Percentiles rank a stretch among this genome's conserved stretches.
Conservation (phyloP, 2,888 invertebrate species). For the Spilosoma lubricipeda region DNA sequence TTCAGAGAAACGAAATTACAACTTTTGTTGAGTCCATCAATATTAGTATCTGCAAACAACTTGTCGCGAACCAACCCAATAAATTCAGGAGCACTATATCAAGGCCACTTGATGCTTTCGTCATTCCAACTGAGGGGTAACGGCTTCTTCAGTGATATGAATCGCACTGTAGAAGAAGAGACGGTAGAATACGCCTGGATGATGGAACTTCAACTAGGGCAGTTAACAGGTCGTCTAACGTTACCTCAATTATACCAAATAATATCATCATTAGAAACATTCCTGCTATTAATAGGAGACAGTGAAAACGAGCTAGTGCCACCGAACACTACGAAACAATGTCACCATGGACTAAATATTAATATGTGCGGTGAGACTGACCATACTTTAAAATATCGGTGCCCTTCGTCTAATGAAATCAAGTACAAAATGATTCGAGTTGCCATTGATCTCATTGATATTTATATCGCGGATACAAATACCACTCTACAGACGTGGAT, state of each 20-base stretch:
- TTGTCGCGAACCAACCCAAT: constrained; percentile 87
- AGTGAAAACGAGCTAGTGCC: constrained; percentile 96
- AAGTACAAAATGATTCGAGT: constrained; percentile 97
- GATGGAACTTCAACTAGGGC: constrained; percentile 97
- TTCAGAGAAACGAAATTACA: constrained; percentile 97
- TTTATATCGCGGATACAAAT: constrained; percentile 96
- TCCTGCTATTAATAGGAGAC: constrained; percentile 93
- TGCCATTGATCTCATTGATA: constrained; percentile 94
- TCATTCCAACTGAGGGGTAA: constrained; percentile 96
- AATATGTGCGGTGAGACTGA: constrained; percentile 90
- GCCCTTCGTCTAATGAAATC: constrained; percentile 93
- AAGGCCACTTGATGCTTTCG: constrained; percentile 94
- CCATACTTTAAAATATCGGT: constrained; percentile 89
- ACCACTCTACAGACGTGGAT: constrained; percentile 95
- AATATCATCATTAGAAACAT: constrained; percentile 95
- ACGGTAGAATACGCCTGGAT: constrained; percentile 99
- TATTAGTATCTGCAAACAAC: constrained; percentile 92
- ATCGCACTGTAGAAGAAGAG: constrained; percentile 95
- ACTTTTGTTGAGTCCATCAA: constrained; percentile 94
- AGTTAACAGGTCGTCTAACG: constrained; percentile 96
- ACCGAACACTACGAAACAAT: constrained; percentile 91
- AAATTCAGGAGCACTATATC: constrained; percentile 87
- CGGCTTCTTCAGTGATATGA: constrained; percentile 98
- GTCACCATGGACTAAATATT: constrained; percentile 92
- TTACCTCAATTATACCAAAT: constrained; percentile 95